Percentiles rank a stretch among this genome's conserved stretches.
Evolutionary conservation across 2,797 vertebrate genomes (phyloP).

Genomic region (Oreortyx pictus): DNA sequence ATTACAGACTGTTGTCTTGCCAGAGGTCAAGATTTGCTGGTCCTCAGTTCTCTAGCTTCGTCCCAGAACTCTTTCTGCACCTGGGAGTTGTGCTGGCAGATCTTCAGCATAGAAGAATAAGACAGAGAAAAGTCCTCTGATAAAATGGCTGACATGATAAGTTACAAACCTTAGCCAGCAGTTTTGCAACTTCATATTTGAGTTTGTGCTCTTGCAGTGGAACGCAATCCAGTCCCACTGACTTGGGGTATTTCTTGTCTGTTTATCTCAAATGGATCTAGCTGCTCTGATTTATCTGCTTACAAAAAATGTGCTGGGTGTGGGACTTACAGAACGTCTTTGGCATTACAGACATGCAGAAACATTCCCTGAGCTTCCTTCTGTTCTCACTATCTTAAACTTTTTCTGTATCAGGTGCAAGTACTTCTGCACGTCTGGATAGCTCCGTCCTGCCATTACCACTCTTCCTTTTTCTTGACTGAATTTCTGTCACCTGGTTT

Average conservation of each 20-base stretch:
- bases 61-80: background rate
- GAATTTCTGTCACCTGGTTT: background rate
- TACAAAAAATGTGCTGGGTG: background rate
- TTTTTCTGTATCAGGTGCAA: background rate
- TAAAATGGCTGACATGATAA: background rate
- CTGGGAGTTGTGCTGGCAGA: background rate
- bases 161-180: background rate
- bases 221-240: background rate
- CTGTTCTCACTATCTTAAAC: background rate
- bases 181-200: background rate
- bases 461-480: background rate
- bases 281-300: rapidly evolving
- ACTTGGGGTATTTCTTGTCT: background rate
- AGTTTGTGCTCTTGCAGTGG: background rate
- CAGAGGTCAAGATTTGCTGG: background rate
- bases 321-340: background rate
- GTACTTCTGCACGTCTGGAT: background rate
- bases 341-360: background rate
- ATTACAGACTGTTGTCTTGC: background rate
- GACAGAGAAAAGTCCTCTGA: background rate
- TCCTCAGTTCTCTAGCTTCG: background rate
- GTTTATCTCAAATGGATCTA: background rate
- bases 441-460: background rate
- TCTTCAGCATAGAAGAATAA: background rate
- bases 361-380: background rate